Evolutionary conservation across 2,888 invertebrate genomes (phyloP).

Genomic region (Lithophane leautieri): DNA sequence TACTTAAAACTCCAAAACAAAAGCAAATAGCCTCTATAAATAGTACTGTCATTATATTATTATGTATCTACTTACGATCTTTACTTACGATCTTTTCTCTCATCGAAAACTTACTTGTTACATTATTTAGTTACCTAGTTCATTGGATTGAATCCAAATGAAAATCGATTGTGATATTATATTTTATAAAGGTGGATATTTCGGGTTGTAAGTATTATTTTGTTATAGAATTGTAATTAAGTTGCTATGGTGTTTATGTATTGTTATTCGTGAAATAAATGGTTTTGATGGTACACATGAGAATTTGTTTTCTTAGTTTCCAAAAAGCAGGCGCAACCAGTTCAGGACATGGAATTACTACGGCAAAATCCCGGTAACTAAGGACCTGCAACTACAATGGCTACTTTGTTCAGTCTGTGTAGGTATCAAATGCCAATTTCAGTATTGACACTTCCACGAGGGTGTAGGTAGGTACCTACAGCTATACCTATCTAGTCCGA

Average conservation of each 20-base stretch:
- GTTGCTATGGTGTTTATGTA: slow-evolving; percentile 63
- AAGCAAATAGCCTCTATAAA: slow-evolving; percentile 5
- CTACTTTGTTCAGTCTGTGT: too few relatives aligned
- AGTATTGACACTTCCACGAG: too few relatives aligned
- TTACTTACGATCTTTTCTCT: slow-evolving; percentile 25
- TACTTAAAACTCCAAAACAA: slow-evolving; percentile 5
- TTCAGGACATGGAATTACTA: too few relatives aligned
- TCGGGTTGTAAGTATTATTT: slow-evolving; percentile 66
- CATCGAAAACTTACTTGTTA: slow-evolving; percentile 23
- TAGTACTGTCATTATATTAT: slow-evolving; percentile 3
- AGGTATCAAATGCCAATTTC: too few relatives aligned
- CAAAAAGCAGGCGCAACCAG: not conserved
- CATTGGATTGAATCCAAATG: slow-evolving; percentile 52
- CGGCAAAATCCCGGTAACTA: too few relatives aligned
- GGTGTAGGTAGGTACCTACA: too few relatives aligned
- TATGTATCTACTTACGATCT: slow-evolving; percentile 2
- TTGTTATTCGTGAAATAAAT: slow-evolving; percentile 63
- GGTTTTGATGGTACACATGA: slow-evolving; percentile 42
- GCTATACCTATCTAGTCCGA: too few relatives aligned
- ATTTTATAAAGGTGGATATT: slow-evolving; percentile 55
- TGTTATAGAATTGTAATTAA: slow-evolving; percentile 60
- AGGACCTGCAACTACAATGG: too few relatives aligned
- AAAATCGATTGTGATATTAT: slow-evolving; percentile 69
- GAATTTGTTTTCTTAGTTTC: slow-evolving; percentile 1
- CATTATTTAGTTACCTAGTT: slow-evolving; percentile 38